Conservation (phyloP, 1,140 invertebrate genomes). For the Drosophila ambigua region DNA sequence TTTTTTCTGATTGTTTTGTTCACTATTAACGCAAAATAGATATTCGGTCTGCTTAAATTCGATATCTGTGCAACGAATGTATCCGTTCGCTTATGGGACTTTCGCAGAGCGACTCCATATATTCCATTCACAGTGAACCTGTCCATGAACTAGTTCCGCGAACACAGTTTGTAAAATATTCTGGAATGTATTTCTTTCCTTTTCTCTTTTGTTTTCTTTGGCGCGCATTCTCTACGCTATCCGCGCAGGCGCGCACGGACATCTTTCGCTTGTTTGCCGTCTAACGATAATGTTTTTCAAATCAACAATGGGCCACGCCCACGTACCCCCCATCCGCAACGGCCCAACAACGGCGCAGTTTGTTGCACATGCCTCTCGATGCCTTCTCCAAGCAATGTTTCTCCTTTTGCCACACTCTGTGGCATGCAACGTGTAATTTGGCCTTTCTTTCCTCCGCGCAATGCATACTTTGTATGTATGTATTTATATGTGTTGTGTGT, state of each 20-base stretch:
- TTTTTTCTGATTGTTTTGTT: too few relatives aligned
- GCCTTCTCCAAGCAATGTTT: slow-evolving; percentile 14
- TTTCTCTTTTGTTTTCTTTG: not conserved
- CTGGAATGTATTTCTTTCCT: too few relatives aligned
- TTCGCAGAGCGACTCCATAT: too few relatives aligned
- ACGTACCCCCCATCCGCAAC: not conserved
- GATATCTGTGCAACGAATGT: too few relatives aligned
- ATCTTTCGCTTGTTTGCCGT: not conserved
- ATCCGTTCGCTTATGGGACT: too few relatives aligned
- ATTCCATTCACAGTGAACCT: too few relatives aligned
- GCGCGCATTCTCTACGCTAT: not conserved
- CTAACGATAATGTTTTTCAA: slow-evolving; percentile 48
- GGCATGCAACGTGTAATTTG: slow-evolving; percentile 72
- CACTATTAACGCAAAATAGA: too few relatives aligned
- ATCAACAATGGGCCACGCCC: slow-evolving; percentile 45
- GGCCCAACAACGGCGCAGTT: not conserved
- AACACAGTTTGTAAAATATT: too few relatives aligned
- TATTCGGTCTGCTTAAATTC: too few relatives aligned
- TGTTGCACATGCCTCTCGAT: slow-evolving; percentile 2
- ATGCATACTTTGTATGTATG: too few relatives aligned
- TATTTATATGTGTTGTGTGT: too few relatives aligned
- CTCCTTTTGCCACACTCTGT: slow-evolving; percentile 64
- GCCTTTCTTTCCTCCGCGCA: slow-evolving; percentile 62
- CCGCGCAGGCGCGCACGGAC: not conserved
- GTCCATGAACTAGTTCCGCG: too few relatives aligned